These are phyloP conservation scores for Agrypnia vestita DNA, from an alignment of 1,140 invertebrate species.

Conservation along the genomic window DNA sequence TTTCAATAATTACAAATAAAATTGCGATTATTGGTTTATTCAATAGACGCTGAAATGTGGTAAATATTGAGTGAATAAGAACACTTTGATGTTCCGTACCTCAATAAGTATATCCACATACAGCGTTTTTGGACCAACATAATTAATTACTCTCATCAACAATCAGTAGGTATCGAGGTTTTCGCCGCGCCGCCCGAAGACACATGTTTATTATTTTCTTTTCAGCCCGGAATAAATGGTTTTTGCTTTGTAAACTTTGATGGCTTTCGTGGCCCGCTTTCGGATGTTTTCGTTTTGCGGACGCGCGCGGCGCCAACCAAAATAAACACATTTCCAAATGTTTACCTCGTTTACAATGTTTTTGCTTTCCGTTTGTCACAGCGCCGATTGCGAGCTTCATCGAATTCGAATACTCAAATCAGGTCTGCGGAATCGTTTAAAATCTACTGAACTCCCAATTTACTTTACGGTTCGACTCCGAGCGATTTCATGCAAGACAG, in stretches of 20 bases:
- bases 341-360: not conserved
- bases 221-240: not conserved
- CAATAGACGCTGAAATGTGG: no score
- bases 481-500: no score
- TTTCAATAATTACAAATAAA: no score
- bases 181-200: not conserved
- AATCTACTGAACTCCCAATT: no score
- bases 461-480: no score
- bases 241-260: not conserved
- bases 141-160: no score
- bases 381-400: not conserved
- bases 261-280: not conserved
- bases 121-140: no score
- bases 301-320: conserved; percentile 5
- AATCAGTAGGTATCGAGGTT: not conserved
- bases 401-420: not conserved
- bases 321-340: conserved; percentile 12
- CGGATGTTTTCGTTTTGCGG: conserved; percentile 1
- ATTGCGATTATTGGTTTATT: no score
- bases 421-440: no score
- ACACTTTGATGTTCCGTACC: no score
- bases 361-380: not conserved
- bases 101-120: no score
- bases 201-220: not conserved
- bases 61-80: no score